Evolutionary conservation across 2,888 invertebrate genomes (phyloP), one percentile per base, ranked within the genome.

Genomic region (Pseudeuparius sepicola): DNA sequence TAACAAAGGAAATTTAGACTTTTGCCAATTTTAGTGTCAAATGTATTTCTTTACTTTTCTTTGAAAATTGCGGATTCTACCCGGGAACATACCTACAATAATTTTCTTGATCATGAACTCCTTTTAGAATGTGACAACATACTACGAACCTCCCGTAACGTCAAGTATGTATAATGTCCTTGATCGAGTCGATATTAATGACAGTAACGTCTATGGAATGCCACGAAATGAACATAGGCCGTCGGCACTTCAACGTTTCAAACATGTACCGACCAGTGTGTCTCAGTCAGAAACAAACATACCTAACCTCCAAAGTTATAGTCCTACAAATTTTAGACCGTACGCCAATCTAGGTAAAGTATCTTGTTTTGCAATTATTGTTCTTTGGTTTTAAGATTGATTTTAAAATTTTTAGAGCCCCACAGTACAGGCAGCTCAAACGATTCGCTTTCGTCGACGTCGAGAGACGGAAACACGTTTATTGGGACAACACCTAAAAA

Each of bases 401-500:
- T n/a, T n/a, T n/a, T n/a, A n/a, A n/a, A n/a, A n/a, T n/a, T 49
- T 53, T 24, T 40, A 56, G 60, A 59, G 26, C 51, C 59, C 15
- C 63, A 63, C 41, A 61, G 61, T 45, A 81, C 80, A 11, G 82
- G 86, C 61, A 87, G 87, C 65, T 86, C 87, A 12, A 83, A 79
- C 50, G 88, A 89, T 66, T 88, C 88, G 1, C 78, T 87, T 29
- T 80, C 80, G 43, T 80, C 80, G 37, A 66, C 68, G 49, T 77
- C 77, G 16, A 66, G 74, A 55, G 66, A 74, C 53, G 48, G 69
- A 57, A 53, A 49, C 24, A 55, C 54, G 25, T 46, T 49, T 47
- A 55, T 42, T 30, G 51, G 40, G 24, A 31, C 44, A 39, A 52
- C 58, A 39, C 70, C 70, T 30, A 67, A 69, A 49, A 75, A 75